These are phyloP conservation scores for Distichodus sexfasciatus DNA, from an alignment of 2,797 vertebrate species.

Conservation along the genomic window DNA sequence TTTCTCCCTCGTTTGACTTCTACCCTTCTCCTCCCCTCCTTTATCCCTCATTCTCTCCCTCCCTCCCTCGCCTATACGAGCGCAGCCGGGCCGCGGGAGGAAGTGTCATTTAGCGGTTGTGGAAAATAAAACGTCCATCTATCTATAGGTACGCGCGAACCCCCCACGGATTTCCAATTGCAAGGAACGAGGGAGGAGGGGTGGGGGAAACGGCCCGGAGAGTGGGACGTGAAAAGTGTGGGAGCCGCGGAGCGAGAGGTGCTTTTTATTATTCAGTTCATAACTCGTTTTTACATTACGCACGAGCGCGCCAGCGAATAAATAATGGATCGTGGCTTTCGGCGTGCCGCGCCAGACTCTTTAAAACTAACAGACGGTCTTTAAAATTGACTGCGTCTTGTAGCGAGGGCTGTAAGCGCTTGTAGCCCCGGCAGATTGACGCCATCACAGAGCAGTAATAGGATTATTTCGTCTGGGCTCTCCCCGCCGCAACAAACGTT, in stretches of 20 bases:
- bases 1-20: too few species aligned
- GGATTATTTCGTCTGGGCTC: constrained; percentile 49
- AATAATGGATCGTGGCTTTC: constrained; percentile 56
- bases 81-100: constrained; percentile 21
- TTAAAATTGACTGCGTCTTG: constrained; percentile 49
- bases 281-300: constrained; percentile 64
- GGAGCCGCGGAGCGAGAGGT: constrained; percentile 53
- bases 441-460: constrained; percentile 42
- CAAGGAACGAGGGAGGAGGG: too few species aligned
- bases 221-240: constrained; percentile 58
- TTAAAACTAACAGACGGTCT: constrained; percentile 52
- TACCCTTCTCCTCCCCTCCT: too few species aligned
- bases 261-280: constrained; percentile 66
- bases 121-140: constrained; percentile 49
- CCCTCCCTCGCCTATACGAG: constrained; percentile 1
- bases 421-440: constrained; percentile 38
- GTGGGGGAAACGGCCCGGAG: constrained; percentile 54
- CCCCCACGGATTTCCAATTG: constrained; percentile 65
- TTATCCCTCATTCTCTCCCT: background rate
- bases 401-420: constrained; percentile 26
- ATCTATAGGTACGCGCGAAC: constrained; percentile 59
- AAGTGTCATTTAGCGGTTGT: constrained; percentile 40
- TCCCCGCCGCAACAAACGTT: constrained; percentile 32
- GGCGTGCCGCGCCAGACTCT: constrained; percentile 45
- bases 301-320: constrained; percentile 51